Conservation (phyloP, 1,140 invertebrate species). For the Agraylea sexmaculata region DNA sequence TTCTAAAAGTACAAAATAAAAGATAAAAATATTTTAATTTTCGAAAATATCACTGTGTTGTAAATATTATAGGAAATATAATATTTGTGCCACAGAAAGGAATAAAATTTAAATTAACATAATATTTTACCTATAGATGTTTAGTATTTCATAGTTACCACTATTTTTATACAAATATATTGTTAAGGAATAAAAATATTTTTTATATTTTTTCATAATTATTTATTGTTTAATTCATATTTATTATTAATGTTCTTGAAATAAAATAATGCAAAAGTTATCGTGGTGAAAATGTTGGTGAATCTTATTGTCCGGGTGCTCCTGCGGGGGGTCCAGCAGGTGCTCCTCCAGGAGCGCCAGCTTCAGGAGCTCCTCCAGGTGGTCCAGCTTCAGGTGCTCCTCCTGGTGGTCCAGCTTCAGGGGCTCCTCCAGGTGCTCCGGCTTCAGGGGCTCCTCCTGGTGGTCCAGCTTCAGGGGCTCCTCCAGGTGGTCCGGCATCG, state of each 20-base stretch:
- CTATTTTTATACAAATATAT: neutral
- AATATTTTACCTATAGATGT: too few species aligned
- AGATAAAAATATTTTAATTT: neutral
- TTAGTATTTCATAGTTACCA: neutral
- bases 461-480: neutral
- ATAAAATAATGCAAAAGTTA: neutral
- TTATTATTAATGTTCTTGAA: neutral
- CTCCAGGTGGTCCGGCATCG: neutral
- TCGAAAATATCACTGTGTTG: neutral
- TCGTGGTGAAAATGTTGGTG: conserved; percentile 2
- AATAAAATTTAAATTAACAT: neutral
- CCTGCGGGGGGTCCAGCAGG: neutral
- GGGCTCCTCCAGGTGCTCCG: neutral
- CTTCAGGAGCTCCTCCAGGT: conserved; percentile 1
- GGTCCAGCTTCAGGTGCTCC: neutral
- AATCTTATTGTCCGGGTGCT: conserved; percentile 2
- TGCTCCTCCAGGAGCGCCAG: neutral
- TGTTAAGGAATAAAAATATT: neutral
- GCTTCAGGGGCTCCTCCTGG: neutral
- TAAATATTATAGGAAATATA: conserved; percentile 2
- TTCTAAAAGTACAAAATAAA: neutral
- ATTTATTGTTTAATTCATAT: neutral
- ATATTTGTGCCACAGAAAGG: neutral
- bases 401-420: neutral
- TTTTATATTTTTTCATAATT: neutral